Percentiles rank a stretch among this genome's conserved stretches.
These are phyloP conservation scores for Tortricodes alternella DNA, from an alignment of 2,888 invertebrate genomes.

Conservation along the genomic window DNA sequence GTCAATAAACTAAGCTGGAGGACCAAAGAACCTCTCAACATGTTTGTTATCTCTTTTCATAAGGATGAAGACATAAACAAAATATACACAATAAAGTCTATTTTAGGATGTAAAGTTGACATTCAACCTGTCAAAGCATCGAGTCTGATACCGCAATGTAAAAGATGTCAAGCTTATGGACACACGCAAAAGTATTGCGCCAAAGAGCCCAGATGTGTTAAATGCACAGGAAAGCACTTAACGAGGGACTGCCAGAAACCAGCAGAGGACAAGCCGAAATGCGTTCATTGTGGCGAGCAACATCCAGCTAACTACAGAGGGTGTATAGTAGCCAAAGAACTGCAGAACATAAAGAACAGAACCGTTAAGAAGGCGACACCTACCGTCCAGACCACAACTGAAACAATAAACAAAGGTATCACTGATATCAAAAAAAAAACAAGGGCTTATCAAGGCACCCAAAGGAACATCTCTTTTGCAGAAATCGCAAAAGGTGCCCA, in stretches of 20 bases:
- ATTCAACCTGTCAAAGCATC: slow-evolving; percentile 16
- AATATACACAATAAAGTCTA: slow-evolving; percentile 6
- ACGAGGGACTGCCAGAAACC: slow-evolving; percentile 24
- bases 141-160: slow-evolving; percentile 26
- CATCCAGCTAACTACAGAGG: too few species aligned
- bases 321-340: too few species aligned
- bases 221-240: slow-evolving; percentile 18
- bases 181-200: slow-evolving; percentile 20
- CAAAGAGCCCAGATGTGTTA: slow-evolving; percentile 27
- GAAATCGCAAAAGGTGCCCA: too few species aligned
- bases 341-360: too few species aligned
- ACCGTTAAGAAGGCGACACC: too few species aligned
- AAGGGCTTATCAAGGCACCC: too few species aligned
- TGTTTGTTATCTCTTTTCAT: slow-evolving; percentile 19
- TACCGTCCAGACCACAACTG: too few species aligned
- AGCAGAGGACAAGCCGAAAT: slow-evolving; percentile 25
- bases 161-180: slow-evolving; percentile 24
- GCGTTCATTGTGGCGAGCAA: slow-evolving; percentile 28
- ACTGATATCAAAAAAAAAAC: too few species aligned
- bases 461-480: too few species aligned
- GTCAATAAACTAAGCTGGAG: slow-evolving; percentile 20
- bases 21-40: slow-evolving; percentile 18
- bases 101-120: slow-evolving; percentile 18
- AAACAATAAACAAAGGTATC: too few species aligned
- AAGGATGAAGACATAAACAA: slow-evolving; percentile 22